These are phyloP conservation scores for Oriolus oriolus DNA, from an alignment of 2,113 vertebrate genomes.

Conservation along the genomic window DNA sequence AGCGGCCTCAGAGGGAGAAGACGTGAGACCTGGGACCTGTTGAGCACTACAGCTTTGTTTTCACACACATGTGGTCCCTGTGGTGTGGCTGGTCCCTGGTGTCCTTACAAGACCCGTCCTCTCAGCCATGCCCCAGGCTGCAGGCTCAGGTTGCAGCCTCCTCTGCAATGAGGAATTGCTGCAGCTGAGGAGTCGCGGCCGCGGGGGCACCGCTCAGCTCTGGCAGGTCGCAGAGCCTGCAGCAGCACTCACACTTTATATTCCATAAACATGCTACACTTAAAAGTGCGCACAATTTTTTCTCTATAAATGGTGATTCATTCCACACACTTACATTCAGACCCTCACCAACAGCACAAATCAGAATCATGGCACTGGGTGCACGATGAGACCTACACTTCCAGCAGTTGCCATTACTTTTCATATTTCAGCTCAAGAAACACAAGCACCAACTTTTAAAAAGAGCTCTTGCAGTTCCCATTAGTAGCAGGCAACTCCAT, in stretches of 20 bases:
- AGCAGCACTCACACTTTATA: not conserved
- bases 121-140: rapidly evolving
- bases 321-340: not conserved
- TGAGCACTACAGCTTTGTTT: not conserved
- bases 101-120: not conserved
- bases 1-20: not conserved
- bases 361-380: not conserved
- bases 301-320: not conserved
- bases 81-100: not conserved
- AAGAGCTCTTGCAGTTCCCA: not conserved
- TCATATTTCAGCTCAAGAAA: not conserved
- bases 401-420: not conserved
- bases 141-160: not conserved
- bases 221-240: rapidly evolving
- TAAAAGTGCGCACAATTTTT: not conserved
- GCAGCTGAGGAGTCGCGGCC: not conserved
- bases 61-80: rapidly evolving
- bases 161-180: not conserved
- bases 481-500: not conserved
- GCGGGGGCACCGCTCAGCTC: not conserved
- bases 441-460: not conserved
- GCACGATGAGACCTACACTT: not conserved
- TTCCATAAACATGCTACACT: not conserved
- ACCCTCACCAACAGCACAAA: not conserved
- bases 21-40: not conserved